Conservation (phyloP, 2,797 vertebrate genomes). For the Mormyrus hasselquistii region DNA sequence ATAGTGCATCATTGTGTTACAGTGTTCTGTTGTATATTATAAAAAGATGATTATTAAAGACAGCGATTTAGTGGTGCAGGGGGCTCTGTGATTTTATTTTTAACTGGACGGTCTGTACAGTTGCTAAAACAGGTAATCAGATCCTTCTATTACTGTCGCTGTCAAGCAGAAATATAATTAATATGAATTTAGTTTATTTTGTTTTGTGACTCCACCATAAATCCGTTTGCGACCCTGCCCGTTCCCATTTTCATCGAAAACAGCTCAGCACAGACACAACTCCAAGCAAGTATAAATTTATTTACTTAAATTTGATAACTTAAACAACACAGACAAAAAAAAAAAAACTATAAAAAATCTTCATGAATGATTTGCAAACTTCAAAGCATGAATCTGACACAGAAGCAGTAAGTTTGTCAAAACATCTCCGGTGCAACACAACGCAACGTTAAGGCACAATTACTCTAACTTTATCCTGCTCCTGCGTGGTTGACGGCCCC, state of each 20-base stretch:
- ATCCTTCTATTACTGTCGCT: neutral
- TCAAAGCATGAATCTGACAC: neutral
- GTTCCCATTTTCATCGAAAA: neutral
- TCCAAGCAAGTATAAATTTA: neutral
- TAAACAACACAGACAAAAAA: constrained; percentile 1
- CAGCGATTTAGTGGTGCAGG: neutral
- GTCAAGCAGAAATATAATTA: neutral
- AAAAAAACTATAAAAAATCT: neutral
- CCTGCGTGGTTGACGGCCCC: neutral
- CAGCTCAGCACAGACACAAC: neutral
- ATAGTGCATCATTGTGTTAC: neutral
- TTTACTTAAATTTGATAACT: constrained; percentile 4
- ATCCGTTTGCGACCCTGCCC: neutral
- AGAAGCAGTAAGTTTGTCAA: neutral
- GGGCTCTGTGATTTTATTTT: neutral
- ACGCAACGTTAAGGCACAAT: neutral
- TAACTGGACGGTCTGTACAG: neutral
- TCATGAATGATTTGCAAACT: neutral
- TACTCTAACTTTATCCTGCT: neutral
- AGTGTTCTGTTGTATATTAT: neutral
- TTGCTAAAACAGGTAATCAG: neutral
- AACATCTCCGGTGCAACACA: neutral
- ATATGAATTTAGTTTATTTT: neutral
- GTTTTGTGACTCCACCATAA: neutral
- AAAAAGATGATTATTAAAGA: neutral